Conservation (phyloP, 2,888 invertebrate species). For the Blastobasis lacticolella region DNA sequence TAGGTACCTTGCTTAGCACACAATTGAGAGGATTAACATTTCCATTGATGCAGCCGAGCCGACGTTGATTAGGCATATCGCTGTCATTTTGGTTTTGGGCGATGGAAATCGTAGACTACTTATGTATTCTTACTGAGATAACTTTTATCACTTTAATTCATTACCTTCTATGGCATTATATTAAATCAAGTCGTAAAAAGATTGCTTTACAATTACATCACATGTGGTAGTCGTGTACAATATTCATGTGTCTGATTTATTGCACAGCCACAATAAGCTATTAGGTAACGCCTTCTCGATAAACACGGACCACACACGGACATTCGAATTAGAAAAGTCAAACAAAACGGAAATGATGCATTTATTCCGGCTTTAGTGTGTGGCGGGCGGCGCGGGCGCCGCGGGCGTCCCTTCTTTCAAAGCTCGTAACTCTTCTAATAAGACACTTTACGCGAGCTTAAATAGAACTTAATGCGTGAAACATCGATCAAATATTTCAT, state of each 20-base stretch:
- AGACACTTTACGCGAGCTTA: slow-evolving; percentile 61
- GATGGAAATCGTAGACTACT: too few relatives aligned
- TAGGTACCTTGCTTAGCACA: slow-evolving; percentile 59
- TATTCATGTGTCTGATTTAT: slow-evolving; percentile 43
- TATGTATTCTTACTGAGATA: too few relatives aligned
- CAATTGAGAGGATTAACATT: slow-evolving; percentile 64
- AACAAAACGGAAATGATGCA: slow-evolving; percentile 64
- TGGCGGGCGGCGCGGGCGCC: slow-evolving; percentile 31
- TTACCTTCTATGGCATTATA: background rate
- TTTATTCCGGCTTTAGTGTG: slow-evolving; percentile 53
- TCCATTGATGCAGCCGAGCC: slow-evolving; percentile 51
- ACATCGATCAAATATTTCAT: slow-evolving; percentile 57
- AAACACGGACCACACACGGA: slow-evolving; percentile 61
- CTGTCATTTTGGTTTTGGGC: too few relatives aligned
- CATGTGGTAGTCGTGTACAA: slow-evolving; percentile 8
- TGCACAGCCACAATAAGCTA: slow-evolving; percentile 33
- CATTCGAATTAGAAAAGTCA: slow-evolving; percentile 61
- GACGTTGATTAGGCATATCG: too few relatives aligned
- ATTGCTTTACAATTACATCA: slow-evolving; percentile 24
- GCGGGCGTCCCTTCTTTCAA: slow-evolving; percentile 60
- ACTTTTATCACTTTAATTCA: background rate
- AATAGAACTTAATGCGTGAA: slow-evolving; percentile 54
- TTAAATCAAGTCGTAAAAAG: slow-evolving; percentile 4
- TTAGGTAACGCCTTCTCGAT: slow-evolving; percentile 45
- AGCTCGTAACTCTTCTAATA: slow-evolving; percentile 65